Base-by-base conservation (phyloP, 2,797 vertebrate genomes). In the Enoplosus armatus region DNA sequence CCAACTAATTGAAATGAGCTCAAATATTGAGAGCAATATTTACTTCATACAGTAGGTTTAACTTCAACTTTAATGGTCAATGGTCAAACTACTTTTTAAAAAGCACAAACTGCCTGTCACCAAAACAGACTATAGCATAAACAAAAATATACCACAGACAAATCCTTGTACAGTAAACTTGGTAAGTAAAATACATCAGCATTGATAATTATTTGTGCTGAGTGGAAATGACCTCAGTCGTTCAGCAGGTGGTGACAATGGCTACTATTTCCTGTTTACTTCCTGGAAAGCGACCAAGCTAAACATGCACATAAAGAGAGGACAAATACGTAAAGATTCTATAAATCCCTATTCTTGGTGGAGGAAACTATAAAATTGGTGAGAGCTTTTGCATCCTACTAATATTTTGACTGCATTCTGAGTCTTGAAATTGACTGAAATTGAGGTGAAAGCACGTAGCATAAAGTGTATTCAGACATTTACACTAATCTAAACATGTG, bases 261-360 rank as follows among this genome's bases (percentile, higher is more conserved):
- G 62, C 24, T 14, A 60, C 56, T 0, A 65, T 27, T 62, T 86
- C 76, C 41, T 72, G 66, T 80, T 84, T 65, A 78, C 39, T 22
- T 82, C 69, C 70, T 79, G 55, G 15, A 77, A 65, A 79, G 29
- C 26, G 61, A 11, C 33, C 15, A 18, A n/a, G 37, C 16, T 61
- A 70, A 65, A 66, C 27, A 20, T 16, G 1, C 8, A 54, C 12
- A 41, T 20, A 39, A 77, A n/a, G 1, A 56, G 31, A 2, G n/a
- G 26, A 71, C 7, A 27, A 31, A 54, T 15, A 10, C 3, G 56
- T 43, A 41, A 53, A 14, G n/a, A 56, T 41, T n/a, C 5, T n/a
- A 71, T 18, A 66, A 47, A 45, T 45, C 51, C 3, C 5, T 67
- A 29, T 75, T 62, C 15, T 39, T 6, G 64, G 53, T 18, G 26